Evolutionary conservation across 2,888 invertebrate species (phyloP).

Genomic region (Platerodrilus igneus): DNA sequence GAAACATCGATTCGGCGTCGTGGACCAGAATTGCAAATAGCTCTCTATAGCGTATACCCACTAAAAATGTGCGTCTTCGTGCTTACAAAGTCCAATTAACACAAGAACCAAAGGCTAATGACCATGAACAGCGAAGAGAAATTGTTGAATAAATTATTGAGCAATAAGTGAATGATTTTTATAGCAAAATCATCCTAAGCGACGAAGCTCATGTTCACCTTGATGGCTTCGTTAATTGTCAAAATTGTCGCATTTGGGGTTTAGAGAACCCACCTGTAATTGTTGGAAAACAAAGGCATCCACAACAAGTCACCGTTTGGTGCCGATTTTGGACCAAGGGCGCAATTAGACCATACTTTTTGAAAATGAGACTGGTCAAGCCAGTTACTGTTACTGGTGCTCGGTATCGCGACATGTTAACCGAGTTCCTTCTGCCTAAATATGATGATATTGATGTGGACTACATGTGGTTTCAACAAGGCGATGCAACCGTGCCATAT

Average conservation of each 20-base stretch:
- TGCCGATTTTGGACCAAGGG: slow-evolving; percentile 37
- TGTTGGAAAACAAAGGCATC: slow-evolving; percentile 35
- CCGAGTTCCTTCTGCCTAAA: slow-evolving; percentile 29
- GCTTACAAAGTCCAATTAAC: neutral
- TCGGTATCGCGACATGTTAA: slow-evolving; percentile 32
- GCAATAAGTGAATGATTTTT: slow-evolving; percentile 18
- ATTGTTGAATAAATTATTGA: neutral
- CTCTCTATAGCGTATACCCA: neutral
- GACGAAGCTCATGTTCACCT: slow-evolving; percentile 35
- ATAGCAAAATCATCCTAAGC: slow-evolving; percentile 25
- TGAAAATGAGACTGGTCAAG: slow-evolving; percentile 26
- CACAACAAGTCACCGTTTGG: slow-evolving; percentile 40
- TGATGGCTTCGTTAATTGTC: slow-evolving; percentile 36
- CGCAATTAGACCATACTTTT: slow-evolving; percentile 22
- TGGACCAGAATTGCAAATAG: slow-evolving; percentile 4
- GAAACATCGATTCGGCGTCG: slow-evolving; percentile 2
- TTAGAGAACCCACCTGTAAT: slow-evolving; percentile 32
- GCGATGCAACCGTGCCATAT: slow-evolving; percentile 27
- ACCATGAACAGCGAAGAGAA: neutral
- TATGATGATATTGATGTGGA: slow-evolving; percentile 26
- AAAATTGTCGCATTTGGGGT: slow-evolving; percentile 37
- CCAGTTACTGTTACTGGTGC: slow-evolving; percentile 30
- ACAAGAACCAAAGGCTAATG: too few relatives aligned
- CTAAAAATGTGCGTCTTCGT: neutral
- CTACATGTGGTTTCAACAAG: slow-evolving; percentile 24